Base-by-base conservation (phyloP, 2,113 vertebrate species). In the Perca schrenkii region DNA sequence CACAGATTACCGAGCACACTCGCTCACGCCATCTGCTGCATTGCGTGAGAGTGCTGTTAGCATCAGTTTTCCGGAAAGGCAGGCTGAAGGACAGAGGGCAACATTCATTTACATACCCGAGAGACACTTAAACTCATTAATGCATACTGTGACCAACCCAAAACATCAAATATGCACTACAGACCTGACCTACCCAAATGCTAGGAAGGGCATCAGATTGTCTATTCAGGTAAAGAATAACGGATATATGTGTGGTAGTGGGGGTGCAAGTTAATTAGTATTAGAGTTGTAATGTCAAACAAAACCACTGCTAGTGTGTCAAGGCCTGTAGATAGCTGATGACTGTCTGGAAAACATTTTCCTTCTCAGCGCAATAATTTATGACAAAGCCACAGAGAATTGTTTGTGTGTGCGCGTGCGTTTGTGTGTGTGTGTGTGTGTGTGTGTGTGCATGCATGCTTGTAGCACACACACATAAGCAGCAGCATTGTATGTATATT, bases 1-100 rank as follows among this genome's bases (percentile, higher is more conserved):
- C 90, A 89, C 80, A 4, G 28, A 71, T 82, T 77, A 58, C 67
- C 2, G 31, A 82, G 80, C 63, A 50, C 65, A 69, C 61, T 83
- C 71, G 25, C 68, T 86, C 52, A 2, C 28, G 73, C 90, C 92
- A 93, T 88, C 89, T 92, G 92, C 88, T 13, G 72, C 78, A 36
- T 63, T 36, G 79, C 25, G 63, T 17, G 58, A 79, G 68, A 71
- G 43, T 49, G 52, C 65, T 78, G 74, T 74, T 72, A 80, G 80
- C 79, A 78, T 78, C 71, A 31, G 82, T 92, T 85, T 84, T 74
- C 70, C 75, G 77, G 43, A 88, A 71, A 82, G 68, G 64, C 76
- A 60, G 69, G 56, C 74, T 76, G 64, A 91, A 86, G 82, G 90
- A 92, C 83, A 71, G 53, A 85, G 87, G 83, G 75, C 70, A 88